Base-by-base conservation (phyloP, 2,113 vertebrate genomes). In the Formicarius rufipectus region DNA sequence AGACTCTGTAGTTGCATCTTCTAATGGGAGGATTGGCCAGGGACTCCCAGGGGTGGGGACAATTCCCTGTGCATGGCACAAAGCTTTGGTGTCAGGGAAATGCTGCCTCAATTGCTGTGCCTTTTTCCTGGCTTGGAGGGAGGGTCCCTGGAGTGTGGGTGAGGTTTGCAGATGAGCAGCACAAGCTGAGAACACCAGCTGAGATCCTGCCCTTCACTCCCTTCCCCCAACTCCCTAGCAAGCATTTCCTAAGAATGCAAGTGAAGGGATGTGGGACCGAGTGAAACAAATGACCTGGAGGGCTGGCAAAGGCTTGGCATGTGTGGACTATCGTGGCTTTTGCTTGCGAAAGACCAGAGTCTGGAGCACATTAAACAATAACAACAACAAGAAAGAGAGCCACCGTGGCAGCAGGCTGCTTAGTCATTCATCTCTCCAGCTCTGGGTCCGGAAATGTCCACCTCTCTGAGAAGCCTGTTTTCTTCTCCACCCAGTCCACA, bases 401-500 rank as follows among this genome's bases (percentile, higher is more conserved):
- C 20, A 56, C 30, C 14, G 93, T 5, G 22, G 81, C 64, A 72
- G 64, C 66, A n/a, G 78, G 76, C 69, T 63, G 91, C 84, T 97
- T 83, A 91, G 72, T 90, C 78, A 89, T 64, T 98, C 98, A 98
- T 97, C 96, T 97, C 89, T 97, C 90, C 33, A 93, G 87, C n/a
- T 96, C 97, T 0, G 95, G 59, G 18, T 97, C 96, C 78, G 71
- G 75, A 90, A 97, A 92, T 84, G 95, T 95, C 94, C 71, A 95
- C 42, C 91, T 91, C 53, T 84, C 90, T 0, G 86, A 96, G 74
- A 95, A 92, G 67, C 96, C 97, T 59, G 97, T 97, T 78, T 99
- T 97, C 75, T 96, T 96, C 91, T 98, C 97, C 30, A 99, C 95
- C 99, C 99, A 99, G 85, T 96, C 95, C 55, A 98, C 97, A 0